Conservation (phyloP, 2,888 invertebrate genomes). For the Strigamia maritima region DNA sequence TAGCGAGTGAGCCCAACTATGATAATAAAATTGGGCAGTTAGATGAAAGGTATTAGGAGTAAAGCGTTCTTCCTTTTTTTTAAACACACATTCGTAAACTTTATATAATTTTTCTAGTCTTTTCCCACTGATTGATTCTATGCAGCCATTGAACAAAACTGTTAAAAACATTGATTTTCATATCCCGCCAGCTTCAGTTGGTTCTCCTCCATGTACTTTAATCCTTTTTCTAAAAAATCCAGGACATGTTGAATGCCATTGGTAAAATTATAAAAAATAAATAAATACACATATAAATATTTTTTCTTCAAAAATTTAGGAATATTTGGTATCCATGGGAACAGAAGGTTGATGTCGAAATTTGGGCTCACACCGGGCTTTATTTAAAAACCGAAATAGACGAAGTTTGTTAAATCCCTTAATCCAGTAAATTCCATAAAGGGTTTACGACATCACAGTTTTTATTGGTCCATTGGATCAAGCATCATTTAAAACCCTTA, state of each 20-base stretch:
- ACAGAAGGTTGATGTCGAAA: constrained; percentile 17
- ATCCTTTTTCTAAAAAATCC: constrained; percentile 2
- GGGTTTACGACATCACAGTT: no score
- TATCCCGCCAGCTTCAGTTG: constrained; percentile 9
- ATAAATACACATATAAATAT: no score
- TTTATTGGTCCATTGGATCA: no score
- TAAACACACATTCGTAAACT: no score
- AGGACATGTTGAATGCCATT: not conserved
- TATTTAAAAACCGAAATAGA: constrained; percentile 15
- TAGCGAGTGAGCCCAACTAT: not conserved
- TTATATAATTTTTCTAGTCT: constrained; percentile 26
- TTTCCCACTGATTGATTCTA: not conserved
- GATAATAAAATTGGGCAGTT: not conserved
- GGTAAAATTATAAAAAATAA: not conserved
- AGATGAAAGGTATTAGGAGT: constrained; percentile 12
- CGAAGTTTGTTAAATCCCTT: not conserved
- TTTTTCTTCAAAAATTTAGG: not conserved
- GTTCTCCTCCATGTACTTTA: not conserved
- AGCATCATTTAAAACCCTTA: no score
- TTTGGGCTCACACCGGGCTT: constrained; percentile 31
- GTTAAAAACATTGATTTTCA: constrained; percentile 6
- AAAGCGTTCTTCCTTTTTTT: no score
- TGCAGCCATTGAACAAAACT: not conserved
- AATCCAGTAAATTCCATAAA: not conserved
- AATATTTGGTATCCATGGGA: constrained; percentile 20